Conservation (phyloP, 2,888 invertebrate species). For the Osmoderma eremita region DNA sequence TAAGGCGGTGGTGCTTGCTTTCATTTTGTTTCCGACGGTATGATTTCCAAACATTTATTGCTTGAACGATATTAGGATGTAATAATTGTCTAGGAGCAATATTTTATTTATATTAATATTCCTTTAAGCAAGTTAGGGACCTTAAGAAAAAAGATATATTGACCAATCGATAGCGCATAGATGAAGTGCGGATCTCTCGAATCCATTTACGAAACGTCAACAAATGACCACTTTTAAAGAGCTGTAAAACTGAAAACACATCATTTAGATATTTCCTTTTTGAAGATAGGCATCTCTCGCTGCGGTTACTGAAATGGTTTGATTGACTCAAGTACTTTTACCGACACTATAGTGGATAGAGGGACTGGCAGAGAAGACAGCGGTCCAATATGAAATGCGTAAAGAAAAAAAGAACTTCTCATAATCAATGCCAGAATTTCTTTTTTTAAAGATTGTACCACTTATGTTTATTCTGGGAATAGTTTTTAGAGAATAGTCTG, state of each 20-base stretch:
- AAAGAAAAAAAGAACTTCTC: constrained; percentile 2
- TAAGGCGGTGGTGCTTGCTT: no score
- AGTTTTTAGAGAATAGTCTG: background rate
- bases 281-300: constrained; percentile 44
- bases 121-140: no score
- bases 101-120: background rate
- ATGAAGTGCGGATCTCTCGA: constrained; percentile 9
- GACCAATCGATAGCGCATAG: background rate
- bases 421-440: background rate
- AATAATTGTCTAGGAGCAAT: no score
- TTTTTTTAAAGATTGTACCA: constrained; percentile 8
- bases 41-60: no score
- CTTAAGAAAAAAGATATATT: background rate
- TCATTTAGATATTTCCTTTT: constrained; percentile 39
- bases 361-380: background rate
- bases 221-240: constrained; percentile 42
- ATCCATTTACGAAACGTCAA: constrained; percentile 43
- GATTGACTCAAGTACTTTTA: constrained; percentile 46
- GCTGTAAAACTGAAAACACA: constrained; percentile 41
- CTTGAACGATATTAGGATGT: no score
- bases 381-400: background rate
- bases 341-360: constrained; percentile 11
- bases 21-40: no score
- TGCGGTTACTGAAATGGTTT: constrained; percentile 42
- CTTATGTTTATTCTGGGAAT: background rate